Percentiles rank a stretch among this genome's conserved stretches.
phyloP scores from a whole-genome alignment of 2,113 vertebrate species.

The Myotis davidii region DNA sequence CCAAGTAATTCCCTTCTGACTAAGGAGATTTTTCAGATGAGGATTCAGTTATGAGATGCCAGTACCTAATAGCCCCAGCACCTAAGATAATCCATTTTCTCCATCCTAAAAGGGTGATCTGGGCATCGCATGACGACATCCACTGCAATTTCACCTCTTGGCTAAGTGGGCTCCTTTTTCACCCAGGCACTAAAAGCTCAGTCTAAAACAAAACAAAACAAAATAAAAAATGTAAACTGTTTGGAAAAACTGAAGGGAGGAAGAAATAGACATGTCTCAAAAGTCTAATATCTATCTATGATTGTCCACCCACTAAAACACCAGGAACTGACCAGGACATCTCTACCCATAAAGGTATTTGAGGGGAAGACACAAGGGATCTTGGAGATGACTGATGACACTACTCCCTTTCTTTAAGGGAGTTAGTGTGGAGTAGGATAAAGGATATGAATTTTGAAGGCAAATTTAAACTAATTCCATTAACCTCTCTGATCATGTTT shows the following conservation, averaged over 20 bases:
- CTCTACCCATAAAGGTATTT: background rate
- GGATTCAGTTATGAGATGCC: background rate
- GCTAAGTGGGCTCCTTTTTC: background rate
- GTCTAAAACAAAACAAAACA: background rate
- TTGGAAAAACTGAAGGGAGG: background rate
- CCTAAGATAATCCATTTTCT: background rate
- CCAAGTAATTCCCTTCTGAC: background rate
- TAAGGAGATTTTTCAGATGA: background rate
- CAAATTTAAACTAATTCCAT: background rate
- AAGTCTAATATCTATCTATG: background rate
- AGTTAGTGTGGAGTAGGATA: background rate
- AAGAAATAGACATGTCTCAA: background rate
- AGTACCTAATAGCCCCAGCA: background rate
- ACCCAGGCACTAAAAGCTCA: background rate
- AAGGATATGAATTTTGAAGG: background rate
- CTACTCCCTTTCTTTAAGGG: background rate
- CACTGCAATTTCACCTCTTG: background rate
- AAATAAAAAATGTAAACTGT: background rate
- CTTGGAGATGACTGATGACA: background rate
- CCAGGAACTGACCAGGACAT: background rate
- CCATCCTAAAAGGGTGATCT: background rate
- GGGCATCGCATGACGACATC: background rate
- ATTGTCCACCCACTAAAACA: background rate
- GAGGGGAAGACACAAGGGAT: background rate
- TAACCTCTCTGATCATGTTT: background rate